phyloP scores from a whole-genome alignment of 2,113 vertebrate species.

The Vulpes ferrilata region DNA sequence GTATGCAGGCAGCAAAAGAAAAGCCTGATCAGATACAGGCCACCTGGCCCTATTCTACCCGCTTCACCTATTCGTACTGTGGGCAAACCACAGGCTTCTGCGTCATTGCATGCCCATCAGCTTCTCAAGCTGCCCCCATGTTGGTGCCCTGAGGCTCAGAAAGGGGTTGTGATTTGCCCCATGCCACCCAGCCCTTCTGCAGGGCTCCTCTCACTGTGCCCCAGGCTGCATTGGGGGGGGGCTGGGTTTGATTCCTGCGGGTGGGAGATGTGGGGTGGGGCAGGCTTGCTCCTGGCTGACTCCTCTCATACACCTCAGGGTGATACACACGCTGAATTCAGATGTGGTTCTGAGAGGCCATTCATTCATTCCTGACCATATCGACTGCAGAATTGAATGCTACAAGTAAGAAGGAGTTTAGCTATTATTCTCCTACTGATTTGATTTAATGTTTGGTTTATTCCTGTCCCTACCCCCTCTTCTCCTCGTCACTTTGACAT shows the following conservation, averaged over 20 bases:
- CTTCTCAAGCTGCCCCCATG: neutral
- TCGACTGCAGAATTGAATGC: slow-evolving; percentile 88
- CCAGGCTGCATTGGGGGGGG: neutral
- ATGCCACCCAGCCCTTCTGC: neutral
- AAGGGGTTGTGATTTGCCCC: neutral
- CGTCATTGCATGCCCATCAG: neutral
- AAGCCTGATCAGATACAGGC: neutral
- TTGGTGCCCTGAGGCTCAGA: neutral
- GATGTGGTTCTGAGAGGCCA: slow-evolving; percentile 84
- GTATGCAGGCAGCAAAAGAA: neutral
- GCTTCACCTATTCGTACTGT: neutral
- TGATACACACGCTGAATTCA: slow-evolving; percentile 85
- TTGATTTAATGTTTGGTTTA: slow-evolving; percentile 86
- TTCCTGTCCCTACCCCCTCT: slow-evolving; percentile 63
- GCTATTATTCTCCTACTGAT: slow-evolving; percentile 88
- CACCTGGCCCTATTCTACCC: too few relatives aligned
- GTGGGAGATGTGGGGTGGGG: neutral
- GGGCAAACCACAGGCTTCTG: neutral
- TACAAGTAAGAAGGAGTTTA: slow-evolving; percentile 89
- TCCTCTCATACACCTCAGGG: slow-evolving; percentile 37
- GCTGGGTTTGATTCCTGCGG: neutral
- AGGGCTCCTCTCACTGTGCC: neutral
- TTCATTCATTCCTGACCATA: slow-evolving; percentile 87
- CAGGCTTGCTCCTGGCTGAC: neutral
- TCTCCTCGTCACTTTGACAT: slow-evolving; percentile 83